Evolutionary conservation across 2,888 invertebrate species (phyloP).

Genomic region (Drosophila neoperkinsi): DNA sequence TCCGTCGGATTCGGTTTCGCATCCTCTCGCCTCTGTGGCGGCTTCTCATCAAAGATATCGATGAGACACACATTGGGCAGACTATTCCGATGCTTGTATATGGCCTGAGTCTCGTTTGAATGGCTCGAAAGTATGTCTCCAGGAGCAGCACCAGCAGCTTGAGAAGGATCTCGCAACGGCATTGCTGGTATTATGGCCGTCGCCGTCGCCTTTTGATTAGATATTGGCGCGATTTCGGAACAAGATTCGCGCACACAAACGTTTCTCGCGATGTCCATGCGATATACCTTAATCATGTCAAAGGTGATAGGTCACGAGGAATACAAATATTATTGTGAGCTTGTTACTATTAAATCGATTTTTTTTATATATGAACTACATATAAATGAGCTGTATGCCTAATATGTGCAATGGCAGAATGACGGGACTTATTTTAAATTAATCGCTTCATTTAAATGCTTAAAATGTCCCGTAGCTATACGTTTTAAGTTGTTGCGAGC

Average conservation of each 20-base stretch:
- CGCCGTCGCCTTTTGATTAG: conserved; percentile 22
- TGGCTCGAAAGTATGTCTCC: conserved; percentile 31
- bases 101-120: conserved; percentile 31
- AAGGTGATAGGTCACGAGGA: not conserved
- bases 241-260: conserved; percentile 87
- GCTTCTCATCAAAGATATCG: conserved; percentile 64
- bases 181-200: conserved; percentile 8
- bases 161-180: conserved; percentile 28
- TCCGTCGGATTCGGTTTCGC: not conserved
- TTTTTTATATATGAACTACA: not conserved
- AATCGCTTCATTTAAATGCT: conserved; percentile 39
- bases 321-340: not conserved
- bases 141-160: conserved; percentile 18
- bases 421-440: conserved; percentile 3
- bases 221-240: conserved; percentile 62
- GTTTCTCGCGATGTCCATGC: conserved; percentile 93
- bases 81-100: conserved; percentile 80
- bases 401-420: not conserved
- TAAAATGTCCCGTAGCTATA: conserved; percentile 51
- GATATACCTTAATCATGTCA: conserved; percentile 86
- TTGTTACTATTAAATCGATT: not conserved
- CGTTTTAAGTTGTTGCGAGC: not conserved
- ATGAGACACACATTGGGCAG: conserved; percentile 83
- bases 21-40: conserved; percentile 3
- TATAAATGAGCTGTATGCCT: not conserved